Base-by-base conservation (phyloP, 2,888 invertebrate genomes). In the Tenthredo scrophulariae region DNA sequence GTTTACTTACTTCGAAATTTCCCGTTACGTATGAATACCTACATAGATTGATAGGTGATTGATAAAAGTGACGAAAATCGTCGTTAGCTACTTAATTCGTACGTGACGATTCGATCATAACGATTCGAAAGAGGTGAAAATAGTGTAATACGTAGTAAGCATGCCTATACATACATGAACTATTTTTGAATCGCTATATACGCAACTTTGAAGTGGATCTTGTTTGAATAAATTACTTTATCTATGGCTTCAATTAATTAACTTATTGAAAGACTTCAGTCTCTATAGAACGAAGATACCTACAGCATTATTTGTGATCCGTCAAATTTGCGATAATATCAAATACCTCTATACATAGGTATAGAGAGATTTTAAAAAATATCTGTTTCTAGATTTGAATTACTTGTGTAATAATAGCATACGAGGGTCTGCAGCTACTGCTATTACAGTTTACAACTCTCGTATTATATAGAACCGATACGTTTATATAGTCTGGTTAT, bases 221-320 rank as follows among this genome's bases (percentile, higher is more conserved):
- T 37, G 37, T 40, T 18, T 15, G 37, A 37, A 70, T 40, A 29
- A 37, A 70, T 70, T 70, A 29, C 18, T 70, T 70, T 40, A 18
- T 70, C n/a, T 37, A n/a, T n/a, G 70, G 70, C 37, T 70, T 70
- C 70, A 37, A 70, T 70, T 33, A 70, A 40, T 40, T 70, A 26
- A 62, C 62, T 62, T 54, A 54, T 62, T n/a, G 70, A 70, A 70
- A 70, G 70, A 37, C 70, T 70, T 62, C 26, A 62, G 62, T 62
- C 10, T 26, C 10, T 26, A 7, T 37, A 62, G 26, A 22, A 26
- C 62, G 62, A 62, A 62, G 62, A 26, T 62, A n/a, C n/a, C n/a
- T n/a, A 62, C 62, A 62, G 62, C 54, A n/a, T 54, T n/a, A 54
- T n/a, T 54, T 54, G 54, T 54, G 54, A n/a, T n/a, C n/a, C 54